Conservation (phyloP, 2,888 invertebrate species). For the Branchellion lobata region DNA sequence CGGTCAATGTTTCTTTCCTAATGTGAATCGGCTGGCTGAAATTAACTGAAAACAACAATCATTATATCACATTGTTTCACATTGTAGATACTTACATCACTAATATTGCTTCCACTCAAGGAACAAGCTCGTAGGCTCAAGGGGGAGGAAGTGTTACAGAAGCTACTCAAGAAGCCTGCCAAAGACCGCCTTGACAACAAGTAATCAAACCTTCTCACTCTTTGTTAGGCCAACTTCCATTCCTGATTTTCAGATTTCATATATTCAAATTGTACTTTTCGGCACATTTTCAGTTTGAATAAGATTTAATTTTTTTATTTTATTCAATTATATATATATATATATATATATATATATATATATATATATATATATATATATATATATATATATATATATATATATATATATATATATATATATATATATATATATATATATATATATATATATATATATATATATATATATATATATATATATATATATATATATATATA, state of each 20-base stretch:
- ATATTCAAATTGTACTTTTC: no score
- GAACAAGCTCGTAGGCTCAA: background rate
- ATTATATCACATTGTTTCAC: no score
- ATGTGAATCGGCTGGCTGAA: background rate
- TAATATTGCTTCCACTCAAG: background rate
- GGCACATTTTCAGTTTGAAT: no score
- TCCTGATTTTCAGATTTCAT: no score
- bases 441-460: no score
- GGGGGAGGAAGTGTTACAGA: background rate
- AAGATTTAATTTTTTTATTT: no score
- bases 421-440: no score
- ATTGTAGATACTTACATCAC: no score
- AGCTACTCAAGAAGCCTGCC: conserved; percentile 3
- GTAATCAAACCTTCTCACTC: background rate
- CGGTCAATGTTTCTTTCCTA: background rate
- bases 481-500: no score
- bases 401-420: no score
- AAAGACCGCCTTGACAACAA: conserved; percentile 15
- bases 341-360: background rate
- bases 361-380: conserved; percentile 28
- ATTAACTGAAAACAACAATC: background rate
- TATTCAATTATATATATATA: no score
- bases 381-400: conserved; percentile 17
- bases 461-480: no score
- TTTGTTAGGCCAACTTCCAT: background rate